Percentiles rank a stretch among this genome's conserved stretches.
Evolutionary conservation across 2,113 vertebrate species (phyloP).

Genomic region (Accipiter cooperii): DNA sequence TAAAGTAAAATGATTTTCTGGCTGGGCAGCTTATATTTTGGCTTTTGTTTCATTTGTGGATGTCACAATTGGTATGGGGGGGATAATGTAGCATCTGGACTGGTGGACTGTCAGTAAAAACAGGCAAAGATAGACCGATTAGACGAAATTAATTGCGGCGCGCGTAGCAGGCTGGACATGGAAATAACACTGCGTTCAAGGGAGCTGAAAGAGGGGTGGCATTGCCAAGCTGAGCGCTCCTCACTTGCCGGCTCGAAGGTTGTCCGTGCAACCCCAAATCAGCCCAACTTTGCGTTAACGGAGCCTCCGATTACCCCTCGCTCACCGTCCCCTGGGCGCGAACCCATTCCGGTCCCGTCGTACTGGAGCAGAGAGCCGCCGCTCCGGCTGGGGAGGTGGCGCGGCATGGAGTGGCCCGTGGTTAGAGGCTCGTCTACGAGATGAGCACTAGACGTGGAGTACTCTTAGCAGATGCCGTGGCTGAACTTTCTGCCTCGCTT

Average conservation of each 20-base stretch:
- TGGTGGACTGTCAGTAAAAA: background rate
- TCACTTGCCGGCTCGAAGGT: too few relatives aligned
- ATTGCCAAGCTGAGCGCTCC: background rate
- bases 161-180: rapidly evolving
- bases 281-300: rapidly evolving
- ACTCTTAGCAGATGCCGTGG: background rate
- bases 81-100: background rate
- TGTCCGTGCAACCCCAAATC: rapidly evolving
- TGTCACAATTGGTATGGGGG: background rate
- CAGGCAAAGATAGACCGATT: background rate
- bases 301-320: background rate
- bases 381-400: background rate
- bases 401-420: background rate
- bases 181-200: rapidly evolving
- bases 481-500: constrained; percentile 23
- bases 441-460: background rate
- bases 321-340: rapidly evolving
- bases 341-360: rapidly evolving
- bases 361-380: background rate
- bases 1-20: background rate
- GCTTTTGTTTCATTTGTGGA: background rate
- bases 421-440: background rate
- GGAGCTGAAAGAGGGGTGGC: background rate
- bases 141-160: background rate
- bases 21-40: background rate